A percentile compares a stretch with the other conserved stretches of the same genome.
Conservation (phyloP, 2,113 vertebrate species). For the Calyptomena viridis region DNA sequence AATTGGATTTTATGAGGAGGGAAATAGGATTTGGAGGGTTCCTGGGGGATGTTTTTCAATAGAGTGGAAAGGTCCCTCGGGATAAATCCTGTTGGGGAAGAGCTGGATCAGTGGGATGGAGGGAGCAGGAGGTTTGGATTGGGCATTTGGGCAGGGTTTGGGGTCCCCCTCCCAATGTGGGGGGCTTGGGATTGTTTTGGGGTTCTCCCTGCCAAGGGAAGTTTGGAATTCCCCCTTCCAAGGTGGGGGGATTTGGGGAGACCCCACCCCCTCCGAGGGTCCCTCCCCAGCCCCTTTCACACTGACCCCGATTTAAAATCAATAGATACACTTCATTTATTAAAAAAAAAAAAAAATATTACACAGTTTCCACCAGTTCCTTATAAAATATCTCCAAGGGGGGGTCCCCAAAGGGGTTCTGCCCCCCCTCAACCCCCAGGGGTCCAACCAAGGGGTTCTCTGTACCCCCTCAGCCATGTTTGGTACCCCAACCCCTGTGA, state of each 20-base stretch:
- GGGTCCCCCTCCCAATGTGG: not conserved
- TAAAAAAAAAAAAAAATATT: not conserved
- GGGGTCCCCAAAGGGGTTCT: not conserved
- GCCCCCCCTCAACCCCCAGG: too few relatives aligned
- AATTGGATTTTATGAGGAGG: not conserved
- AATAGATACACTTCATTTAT: constrained; percentile 21
- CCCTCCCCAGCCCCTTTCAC: not conserved
- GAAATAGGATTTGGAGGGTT: not conserved
- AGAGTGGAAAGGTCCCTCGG: too few relatives aligned
- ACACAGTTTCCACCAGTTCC: not conserved
- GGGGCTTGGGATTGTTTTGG: not conserved
- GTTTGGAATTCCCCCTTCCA: not conserved
- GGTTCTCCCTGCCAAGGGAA: not conserved
- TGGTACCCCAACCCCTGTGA: not conserved
- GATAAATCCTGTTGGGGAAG: not conserved
- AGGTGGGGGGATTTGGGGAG: not conserved
- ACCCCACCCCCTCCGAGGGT: too few relatives aligned
- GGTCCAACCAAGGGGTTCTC: not conserved
- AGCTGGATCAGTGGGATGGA: accelerated
- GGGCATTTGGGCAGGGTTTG: not conserved
- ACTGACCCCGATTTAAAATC: not conserved
- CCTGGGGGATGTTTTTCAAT: not conserved
- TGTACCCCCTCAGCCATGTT: not conserved
- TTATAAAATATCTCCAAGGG: not conserved
- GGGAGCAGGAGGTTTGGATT: not conserved